phyloP scores from a whole-genome alignment of 2,797 vertebrate species.

The Tenualosa ilisha region DNA sequence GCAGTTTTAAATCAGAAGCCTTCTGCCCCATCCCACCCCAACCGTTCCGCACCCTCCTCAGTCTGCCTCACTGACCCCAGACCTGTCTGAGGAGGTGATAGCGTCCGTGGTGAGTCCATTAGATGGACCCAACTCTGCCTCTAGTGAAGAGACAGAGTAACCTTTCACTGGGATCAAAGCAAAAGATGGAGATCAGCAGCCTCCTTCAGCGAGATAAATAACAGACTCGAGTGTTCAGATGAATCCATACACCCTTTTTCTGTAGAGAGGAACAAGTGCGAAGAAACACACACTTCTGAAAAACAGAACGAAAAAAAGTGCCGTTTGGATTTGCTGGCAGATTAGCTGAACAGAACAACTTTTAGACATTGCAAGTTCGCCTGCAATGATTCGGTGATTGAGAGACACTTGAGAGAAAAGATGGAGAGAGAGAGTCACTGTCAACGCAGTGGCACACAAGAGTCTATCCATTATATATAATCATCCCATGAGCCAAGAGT shows the following conservation, averaged over 20 bases:
- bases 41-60: neutral
- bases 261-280: constrained; percentile 64
- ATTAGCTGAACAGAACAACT: constrained; percentile 69
- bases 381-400: constrained; percentile 40
- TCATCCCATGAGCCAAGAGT: constrained; percentile 35
- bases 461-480: constrained; percentile 13
- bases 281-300: constrained; percentile 62
- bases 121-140: constrained; percentile 33
- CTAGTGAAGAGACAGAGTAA: constrained; percentile 53
- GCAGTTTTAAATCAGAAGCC: constrained; percentile 74
- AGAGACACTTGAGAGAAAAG: constrained; percentile 37
- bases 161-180: neutral
- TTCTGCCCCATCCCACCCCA: constrained; percentile 52
- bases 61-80: neutral
- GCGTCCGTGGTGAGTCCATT: neutral
- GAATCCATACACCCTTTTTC: constrained; percentile 54
- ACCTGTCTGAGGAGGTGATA: neutral
- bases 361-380: constrained; percentile 1
- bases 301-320: constrained; percentile 69
- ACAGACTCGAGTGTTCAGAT: constrained; percentile 51
- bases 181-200: neutral
- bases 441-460: constrained; percentile 39
- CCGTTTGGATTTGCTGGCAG: constrained; percentile 81
- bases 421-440: constrained; percentile 32
- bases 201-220: constrained; percentile 58